Base-by-base conservation (phyloP, 2,113 vertebrate species). In the Ceratotherium simum region DNA sequence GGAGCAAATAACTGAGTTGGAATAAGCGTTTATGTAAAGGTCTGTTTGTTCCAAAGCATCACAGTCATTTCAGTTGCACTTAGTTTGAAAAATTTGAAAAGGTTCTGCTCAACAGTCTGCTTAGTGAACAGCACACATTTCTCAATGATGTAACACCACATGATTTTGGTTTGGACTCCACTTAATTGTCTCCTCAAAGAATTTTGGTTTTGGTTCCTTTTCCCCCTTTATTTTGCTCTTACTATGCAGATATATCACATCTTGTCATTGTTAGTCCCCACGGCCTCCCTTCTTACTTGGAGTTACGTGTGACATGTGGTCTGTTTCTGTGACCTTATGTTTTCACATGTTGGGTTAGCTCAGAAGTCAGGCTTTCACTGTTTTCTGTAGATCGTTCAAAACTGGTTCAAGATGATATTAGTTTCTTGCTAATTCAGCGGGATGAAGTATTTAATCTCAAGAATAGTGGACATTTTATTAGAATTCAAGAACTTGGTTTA, bases 371-470 rank as follows among this genome's bases (percentile, higher is more conserved):
- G 13, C 46, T 95, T 96, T 81, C 25, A 13, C 54, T 97, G 33
- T 73, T 94, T 94, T 69, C 93, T 88, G 8, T 56, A 89, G 14
- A 39, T 65, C 73, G 58, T 96, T 91, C 67, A 79, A 78, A 97
- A 92, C 65, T 93, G 48, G 86, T 94, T 97, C 29, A 83, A 88
- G 60, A 67, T 97, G 69, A 94, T 97, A 20, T 89, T 95, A 62
- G 0, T 97, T 95, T 87, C 56, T 94, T 98, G 51, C 54, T 97
- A 96, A 36, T 29, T 97, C 56, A 93, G 36, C 84, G 92, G 64
- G 56, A 75, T 73, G 8, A 69, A 75, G 5, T 23, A 64, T 6
- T 90, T 83, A 75, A 90, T 97, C 96, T 96, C 48, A 72, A 90
- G 62, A 91, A 88, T 62, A 93, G 73, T 92, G 27, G 2, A 64